Evolutionary conservation across 2,797 vertebrate species (phyloP).

Genomic region (Odontamblyopus rebecca): DNA sequence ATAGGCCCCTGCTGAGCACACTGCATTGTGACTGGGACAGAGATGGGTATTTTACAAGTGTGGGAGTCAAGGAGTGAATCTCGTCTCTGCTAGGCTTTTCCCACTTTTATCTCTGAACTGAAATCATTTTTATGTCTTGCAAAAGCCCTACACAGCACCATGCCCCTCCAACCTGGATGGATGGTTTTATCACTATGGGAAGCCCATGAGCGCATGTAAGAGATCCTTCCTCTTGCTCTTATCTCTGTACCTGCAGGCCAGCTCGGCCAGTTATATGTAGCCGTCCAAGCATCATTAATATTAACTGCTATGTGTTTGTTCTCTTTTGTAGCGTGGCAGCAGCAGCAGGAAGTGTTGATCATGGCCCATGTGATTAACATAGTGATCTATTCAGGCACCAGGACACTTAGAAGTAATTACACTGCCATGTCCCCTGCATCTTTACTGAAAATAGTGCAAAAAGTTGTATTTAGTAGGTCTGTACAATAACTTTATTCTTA

Average conservation of each 20-base stretch:
- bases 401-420: slow-evolving; percentile 62
- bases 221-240: slow-evolving; percentile 40
- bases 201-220: slow-evolving; percentile 45
- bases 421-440: slow-evolving; percentile 31
- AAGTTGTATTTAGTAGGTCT: slow-evolving; percentile 16
- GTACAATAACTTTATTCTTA: not conserved
- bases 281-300: slow-evolving; percentile 52
- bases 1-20: slow-evolving; percentile 32
- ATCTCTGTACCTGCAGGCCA: slow-evolving; percentile 50
- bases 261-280: slow-evolving; percentile 39
- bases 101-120: slow-evolving; percentile 45
- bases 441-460: slow-evolving; percentile 22
- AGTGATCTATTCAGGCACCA: slow-evolving; percentile 46
- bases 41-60: slow-evolving; percentile 20
- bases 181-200: slow-evolving; percentile 57
- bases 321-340: slow-evolving; percentile 27
- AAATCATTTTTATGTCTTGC: slow-evolving; percentile 46
- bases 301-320: slow-evolving; percentile 47
- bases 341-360: slow-evolving; percentile 53
- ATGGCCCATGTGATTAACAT: slow-evolving; percentile 57
- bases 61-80: slow-evolving; percentile 36
- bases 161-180: slow-evolving; percentile 43
- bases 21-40: slow-evolving; percentile 37
- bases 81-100: slow-evolving; percentile 52
- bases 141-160: slow-evolving; percentile 29